phyloP scores from a whole-genome alignment of 2,113 vertebrate species.

The Phylloscopus trochilus region DNA sequence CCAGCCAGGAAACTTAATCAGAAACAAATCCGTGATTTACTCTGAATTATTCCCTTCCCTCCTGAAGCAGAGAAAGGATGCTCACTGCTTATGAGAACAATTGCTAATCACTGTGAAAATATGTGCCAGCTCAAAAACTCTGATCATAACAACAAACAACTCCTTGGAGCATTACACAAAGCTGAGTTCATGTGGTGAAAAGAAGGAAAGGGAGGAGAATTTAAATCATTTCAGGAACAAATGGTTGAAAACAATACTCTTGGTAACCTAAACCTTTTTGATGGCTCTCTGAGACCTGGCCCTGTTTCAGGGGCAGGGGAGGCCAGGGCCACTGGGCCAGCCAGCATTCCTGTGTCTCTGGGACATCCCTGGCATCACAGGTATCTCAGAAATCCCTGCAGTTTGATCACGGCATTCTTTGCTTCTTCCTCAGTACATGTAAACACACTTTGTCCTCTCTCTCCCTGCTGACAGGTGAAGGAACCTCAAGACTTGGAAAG shows the following conservation, averaged over 20 bases:
- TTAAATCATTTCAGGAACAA: constrained; percentile 34
- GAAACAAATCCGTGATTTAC: constrained; percentile 28
- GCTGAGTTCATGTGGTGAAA: constrained; percentile 5
- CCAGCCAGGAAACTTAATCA: constrained; percentile 20
- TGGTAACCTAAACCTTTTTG: neutral
- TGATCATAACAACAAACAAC: constrained; percentile 6
- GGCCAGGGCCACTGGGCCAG: neutral
- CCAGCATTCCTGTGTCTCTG: neutral
- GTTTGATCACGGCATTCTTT: neutral
- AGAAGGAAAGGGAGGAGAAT: constrained; percentile 53
- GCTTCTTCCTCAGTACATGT: neutral
- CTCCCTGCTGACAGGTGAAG: neutral
- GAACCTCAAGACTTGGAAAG: neutral
- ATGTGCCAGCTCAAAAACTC: neutral
- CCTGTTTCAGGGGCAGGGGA: neutral
- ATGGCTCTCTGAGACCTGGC: neutral
- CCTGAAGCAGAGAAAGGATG: constrained; percentile 11
- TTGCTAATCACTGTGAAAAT: constrained; percentile 31
- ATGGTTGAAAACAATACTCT: constrained; percentile 1
- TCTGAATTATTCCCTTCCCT: constrained; percentile 38
- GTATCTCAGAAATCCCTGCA: neutral
- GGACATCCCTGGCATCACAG: neutral
- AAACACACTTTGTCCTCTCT: neutral
- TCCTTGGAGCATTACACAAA: neutral
- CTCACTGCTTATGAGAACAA: constrained; percentile 31